Evolutionary conservation across 2,113 vertebrate genomes (phyloP), one percentile per base, ranked within the genome.

Genomic region (Galbula dea): DNA sequence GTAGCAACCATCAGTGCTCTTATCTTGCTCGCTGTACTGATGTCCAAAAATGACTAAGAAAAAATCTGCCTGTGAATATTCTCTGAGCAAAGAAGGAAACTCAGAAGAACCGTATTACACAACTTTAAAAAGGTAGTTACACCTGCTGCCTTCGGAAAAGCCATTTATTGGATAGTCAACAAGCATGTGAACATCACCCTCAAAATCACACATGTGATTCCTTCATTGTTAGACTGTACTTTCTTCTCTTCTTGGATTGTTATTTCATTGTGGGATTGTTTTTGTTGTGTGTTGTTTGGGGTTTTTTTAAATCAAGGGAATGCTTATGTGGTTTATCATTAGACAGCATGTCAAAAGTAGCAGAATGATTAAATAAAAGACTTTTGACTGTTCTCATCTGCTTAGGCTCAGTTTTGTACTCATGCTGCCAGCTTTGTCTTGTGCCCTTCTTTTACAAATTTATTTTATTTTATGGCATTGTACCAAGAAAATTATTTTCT

Each of bases 311-410:
- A 58, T 39, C 46, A 51, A 73, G 81, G 61, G 41, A 93, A 89
- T 43, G 55, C 36, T 94, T 17, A 83, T 87, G 68, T 67, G 68
- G 39, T 88, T 95, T 90, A 74, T 93, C 58, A 79, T 72, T 80
- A 67, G 63, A 83, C 71, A 88, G 63, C 73, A 92, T 37, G 83
- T 92, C 94, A 95, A 87, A 95, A 95, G 77, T 54, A 94, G 79
- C 52, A 63, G 57, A 94, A 86, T 49, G 75, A 77, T 92, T 95
- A 92, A 92, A 92, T 89, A 92, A 92, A 95, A 83, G 62, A n/a
- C 32, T 86, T 93, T 49, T 92, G 68, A 96, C 59, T 62, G 65
- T 71, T 94, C 65, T 94, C 87, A 77, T 96, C 95, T 96, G 94
- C 84, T 95, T 85, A 95, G 72, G 51, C 89, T 94, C 86, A 90